Base-by-base conservation (phyloP, 30 jellyfish, hydroid and myxozoan species). In the Chrysaora quinquecirrha region DNA sequence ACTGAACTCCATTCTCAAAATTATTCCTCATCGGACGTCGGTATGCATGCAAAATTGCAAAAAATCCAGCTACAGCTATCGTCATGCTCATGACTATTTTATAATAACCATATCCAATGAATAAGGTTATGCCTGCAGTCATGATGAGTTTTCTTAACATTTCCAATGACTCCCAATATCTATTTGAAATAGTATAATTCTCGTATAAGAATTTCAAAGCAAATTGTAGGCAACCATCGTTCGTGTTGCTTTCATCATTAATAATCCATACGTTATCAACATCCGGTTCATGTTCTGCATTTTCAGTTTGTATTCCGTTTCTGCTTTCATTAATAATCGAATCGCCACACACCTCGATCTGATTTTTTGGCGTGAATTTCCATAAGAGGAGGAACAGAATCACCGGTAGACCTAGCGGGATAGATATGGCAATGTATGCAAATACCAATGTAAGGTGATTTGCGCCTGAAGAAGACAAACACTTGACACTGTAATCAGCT, bases 131-230 rank as follows among this genome's bases (percentile, higher is more conserved):
- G 58, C 58, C 58, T 6, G 58, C 58, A 6, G 46, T 47, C 47
- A 47, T 61, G 23, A 63, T 30, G 9, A 78, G 89, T 29, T 78
- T 78, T 25, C 89, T 38, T 10, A 62, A n/a, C n/a, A n/a, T n/a
- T n/a, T n/a, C n/a, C n/a, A n/a, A n/a, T n/a, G n/a, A n/a, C n/a
- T n/a, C n/a, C n/a, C n/a, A n/a, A n/a, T n/a, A n/a, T n/a, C n/a
- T n/a, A n/a, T n/a, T n/a, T n/a, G n/a, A n/a, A n/a, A n/a, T n/a
- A n/a, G n/a, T n/a, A n/a, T n/a, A n/a, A n/a, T n/a, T n/a, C n/a
- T n/a, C n/a, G n/a, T n/a, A n/a, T n/a, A n/a, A n/a, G n/a, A n/a
- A n/a, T n/a, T n/a, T n/a, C n/a, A n/a, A n/a, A n/a, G n/a, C n/a
- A 28, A 18, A 20, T 34, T 10, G 62, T 21, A 18, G 64, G 64